Evolutionary conservation across 2,888 invertebrate species (phyloP), one percentile per base, ranked within the genome.

Genomic region (Esperia sulphurella): DNA sequence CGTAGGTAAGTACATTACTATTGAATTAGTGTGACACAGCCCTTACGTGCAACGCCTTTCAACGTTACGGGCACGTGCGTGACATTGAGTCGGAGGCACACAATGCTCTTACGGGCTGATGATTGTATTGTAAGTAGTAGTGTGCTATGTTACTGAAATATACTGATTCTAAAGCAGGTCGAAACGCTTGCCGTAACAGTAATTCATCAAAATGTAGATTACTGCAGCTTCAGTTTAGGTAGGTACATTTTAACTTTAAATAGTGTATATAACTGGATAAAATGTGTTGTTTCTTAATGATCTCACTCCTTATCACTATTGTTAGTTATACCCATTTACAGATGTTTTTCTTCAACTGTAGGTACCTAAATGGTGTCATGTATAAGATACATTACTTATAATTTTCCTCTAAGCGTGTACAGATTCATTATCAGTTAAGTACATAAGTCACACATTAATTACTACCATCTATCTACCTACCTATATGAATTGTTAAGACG

Each of bases 1-100:
- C 43, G 46, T 45, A 38, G 39, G 50, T 54, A 51, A 54, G 44
- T 51, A 49, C 48, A 14, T 46, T 44, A 45, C 30, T 35, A 39
- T 54, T 51, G 55, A 51, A 55, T 53, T 54, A 53, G 59, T 58
- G 57, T 67, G 60, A 57, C 63, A 55, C 54, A 60, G 62, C 57
- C 57, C 54, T 58, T 59, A 53, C 52, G 51, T 57, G 46, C 48
- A 52, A 53, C 52, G 59, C 58, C 57, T 58, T 61, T 59, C 49
- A 51, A 47, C 54, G 57, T 58, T 63, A 65, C 67, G 58, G 68
- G 71, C 78, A 79, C 77, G 77, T 79, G 78, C 71, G 65, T 73
- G 78, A 75, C 78, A 79, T 79, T 79, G 74, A 75, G 63, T 57
- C 59, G 53, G 59, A 58, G 62, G 59, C 65, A 66, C 63, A 63